Conservation (phyloP, 2,113 vertebrate species). For the Ammodytes marinus region DNA sequence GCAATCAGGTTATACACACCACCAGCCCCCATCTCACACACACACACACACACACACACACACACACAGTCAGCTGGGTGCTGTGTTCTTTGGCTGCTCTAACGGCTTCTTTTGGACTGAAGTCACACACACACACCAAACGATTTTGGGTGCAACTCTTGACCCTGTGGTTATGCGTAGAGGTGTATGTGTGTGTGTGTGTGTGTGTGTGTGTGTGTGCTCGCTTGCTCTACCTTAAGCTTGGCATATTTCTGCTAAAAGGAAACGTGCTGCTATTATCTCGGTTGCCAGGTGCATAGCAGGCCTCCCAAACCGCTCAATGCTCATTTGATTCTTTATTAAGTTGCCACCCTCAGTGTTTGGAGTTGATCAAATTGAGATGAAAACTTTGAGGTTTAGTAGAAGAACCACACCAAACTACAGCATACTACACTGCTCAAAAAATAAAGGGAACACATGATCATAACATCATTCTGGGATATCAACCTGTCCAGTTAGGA, state of each 20-base stretch:
- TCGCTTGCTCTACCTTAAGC: not conserved
- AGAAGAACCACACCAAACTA: not conserved
- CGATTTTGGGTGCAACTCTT: not conserved
- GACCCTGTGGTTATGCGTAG: not conserved
- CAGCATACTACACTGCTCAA: not conserved
- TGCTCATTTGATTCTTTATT: not conserved
- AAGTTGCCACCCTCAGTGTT: slow-evolving; percentile 24
- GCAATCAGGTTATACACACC: slow-evolving; percentile 44
- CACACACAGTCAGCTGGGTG: not conserved
- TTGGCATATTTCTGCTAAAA: slow-evolving; percentile 1
- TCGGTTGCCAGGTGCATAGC: slow-evolving; percentile 18
- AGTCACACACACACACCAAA: not conserved
- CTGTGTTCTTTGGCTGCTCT: slow-evolving; percentile 53
- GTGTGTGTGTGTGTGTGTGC: not conserved
- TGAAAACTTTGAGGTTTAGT: not conserved
- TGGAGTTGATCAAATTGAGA: not conserved
- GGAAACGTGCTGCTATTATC: slow-evolving; percentile 12
- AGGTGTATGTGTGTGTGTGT: not conserved
- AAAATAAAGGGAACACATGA: no score
- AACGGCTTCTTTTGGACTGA: slow-evolving; percentile 44
- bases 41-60: not conserved
- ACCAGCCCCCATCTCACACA: slow-evolving; percentile 1
- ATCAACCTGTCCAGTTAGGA: no score
- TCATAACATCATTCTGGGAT: no score
- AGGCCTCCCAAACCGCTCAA: not conserved